These are phyloP conservation scores for Pomacea maculata DNA, from an alignment of 1,140 invertebrate species.

Conservation along the genomic window DNA sequence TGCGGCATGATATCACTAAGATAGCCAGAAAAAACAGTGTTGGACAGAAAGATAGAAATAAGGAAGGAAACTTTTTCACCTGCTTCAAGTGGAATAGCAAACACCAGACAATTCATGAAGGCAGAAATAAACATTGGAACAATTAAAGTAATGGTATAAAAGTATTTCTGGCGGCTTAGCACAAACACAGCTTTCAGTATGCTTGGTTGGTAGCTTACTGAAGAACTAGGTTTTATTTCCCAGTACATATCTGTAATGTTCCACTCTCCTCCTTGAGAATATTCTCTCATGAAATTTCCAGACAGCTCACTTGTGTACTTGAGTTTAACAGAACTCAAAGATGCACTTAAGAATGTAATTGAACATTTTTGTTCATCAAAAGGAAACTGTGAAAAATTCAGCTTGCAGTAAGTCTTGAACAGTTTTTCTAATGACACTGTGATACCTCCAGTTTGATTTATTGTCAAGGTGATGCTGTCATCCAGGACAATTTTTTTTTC, in stretches of 20 bases:
- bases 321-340: neutral
- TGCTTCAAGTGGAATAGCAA: neutral
- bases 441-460: neutral
- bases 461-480: neutral
- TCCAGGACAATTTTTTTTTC: neutral
- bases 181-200: neutral
- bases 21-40: neutral
- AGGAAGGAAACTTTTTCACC: neutral
- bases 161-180: neutral
- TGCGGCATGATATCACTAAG: slow-evolving; percentile 9
- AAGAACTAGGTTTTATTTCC: neutral
- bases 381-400: slow-evolving; percentile 3
- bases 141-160: neutral
- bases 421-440: neutral
- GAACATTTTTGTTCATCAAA: slow-evolving; percentile 7
- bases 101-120: slow-evolving; percentile 8
- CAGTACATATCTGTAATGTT: neutral
- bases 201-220: neutral
- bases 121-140: neutral
- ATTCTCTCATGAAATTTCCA: neutral
- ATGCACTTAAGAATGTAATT: neutral
- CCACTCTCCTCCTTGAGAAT: neutral
- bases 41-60: slow-evolving; percentile 3
- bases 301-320: too few relatives aligned
- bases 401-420: neutral